Evolutionary conservation across 2,113 vertebrate species (phyloP).

Genomic region (Girardinichthys multiradiatus): DNA sequence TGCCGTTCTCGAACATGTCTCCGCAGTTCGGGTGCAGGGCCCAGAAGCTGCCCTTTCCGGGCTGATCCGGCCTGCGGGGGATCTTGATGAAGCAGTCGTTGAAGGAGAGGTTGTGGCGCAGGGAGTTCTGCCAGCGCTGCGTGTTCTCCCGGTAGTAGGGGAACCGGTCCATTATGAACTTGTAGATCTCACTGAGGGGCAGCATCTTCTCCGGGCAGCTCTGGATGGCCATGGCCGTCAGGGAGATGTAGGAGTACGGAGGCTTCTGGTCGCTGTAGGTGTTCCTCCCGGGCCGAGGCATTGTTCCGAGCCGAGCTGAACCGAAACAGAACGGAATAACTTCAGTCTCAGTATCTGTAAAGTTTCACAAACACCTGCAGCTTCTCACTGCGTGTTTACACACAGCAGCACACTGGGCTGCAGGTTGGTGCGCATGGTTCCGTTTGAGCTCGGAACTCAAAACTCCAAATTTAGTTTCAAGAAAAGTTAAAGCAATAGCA

Average conservation of each 20-base stretch:
- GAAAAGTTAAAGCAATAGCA: constrained; percentile 31
- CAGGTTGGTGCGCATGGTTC: constrained; percentile 13
- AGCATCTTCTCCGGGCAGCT: constrained; percentile 97
- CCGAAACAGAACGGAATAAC: background rate
- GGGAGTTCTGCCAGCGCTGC: constrained; percentile 96
- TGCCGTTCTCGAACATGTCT: constrained; percentile 98
- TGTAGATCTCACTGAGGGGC: constrained; percentile 95
- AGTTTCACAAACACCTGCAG: constrained; percentile 25
- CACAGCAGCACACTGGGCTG: background rate
- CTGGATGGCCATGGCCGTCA: constrained; percentile 97
- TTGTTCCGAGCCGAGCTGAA: constrained; percentile 56
- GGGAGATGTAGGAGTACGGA: constrained; percentile 95
- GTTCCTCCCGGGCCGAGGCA: constrained; percentile 95
- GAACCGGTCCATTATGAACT: constrained; percentile 98
- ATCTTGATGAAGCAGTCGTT: constrained; percentile 99
- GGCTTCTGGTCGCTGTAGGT: constrained; percentile 97
- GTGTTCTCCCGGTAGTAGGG: constrained; percentile 96
- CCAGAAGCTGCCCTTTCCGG: constrained; percentile 96
- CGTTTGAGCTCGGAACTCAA: background rate
- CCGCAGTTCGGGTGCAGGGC: constrained; percentile 94
- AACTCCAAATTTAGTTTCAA: constrained; percentile 16
- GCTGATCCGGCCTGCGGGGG: constrained; percentile 91
- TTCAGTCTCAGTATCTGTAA: constrained; percentile 9
- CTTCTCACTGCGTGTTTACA: constrained; percentile 22
- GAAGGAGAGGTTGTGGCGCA: constrained; percentile 97